Evolutionary conservation across 2,113 vertebrate genomes (phyloP).

Genomic region (Gavia stellata): DNA sequence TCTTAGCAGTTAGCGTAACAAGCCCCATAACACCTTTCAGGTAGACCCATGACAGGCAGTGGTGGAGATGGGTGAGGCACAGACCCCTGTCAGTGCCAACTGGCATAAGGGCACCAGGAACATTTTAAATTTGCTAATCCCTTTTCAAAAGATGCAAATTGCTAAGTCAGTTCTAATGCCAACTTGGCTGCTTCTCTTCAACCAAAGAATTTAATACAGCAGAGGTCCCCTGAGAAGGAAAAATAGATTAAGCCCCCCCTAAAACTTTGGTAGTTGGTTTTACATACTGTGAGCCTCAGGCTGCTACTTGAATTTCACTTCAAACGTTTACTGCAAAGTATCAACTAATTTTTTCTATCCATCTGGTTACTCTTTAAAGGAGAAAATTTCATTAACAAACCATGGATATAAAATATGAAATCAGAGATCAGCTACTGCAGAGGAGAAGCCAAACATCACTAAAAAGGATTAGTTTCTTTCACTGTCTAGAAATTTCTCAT

Average conservation of each 20-base stretch:
- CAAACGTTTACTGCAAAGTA: slow-evolving; percentile 41
- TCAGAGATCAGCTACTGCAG: slow-evolving; percentile 65
- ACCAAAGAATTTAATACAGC: slow-evolving; percentile 38
- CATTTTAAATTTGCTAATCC: background rate
- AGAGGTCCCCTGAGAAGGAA: slow-evolving; percentile 34
- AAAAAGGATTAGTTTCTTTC: slow-evolving; percentile 76
- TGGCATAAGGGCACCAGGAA: background rate
- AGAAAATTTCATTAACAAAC: slow-evolving; percentile 73
- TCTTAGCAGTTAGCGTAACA: background rate
- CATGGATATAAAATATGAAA: slow-evolving; percentile 74
- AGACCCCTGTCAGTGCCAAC: background rate
- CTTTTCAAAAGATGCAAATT: slow-evolving; percentile 35
- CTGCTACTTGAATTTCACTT: slow-evolving; percentile 59
- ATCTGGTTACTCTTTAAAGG: slow-evolving; percentile 63
- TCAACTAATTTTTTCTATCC: slow-evolving; percentile 46
- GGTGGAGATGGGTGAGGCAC: background rate
- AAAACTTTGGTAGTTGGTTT: slow-evolving; percentile 51
- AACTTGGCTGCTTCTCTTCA: slow-evolving; percentile 12
- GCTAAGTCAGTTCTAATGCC: slow-evolving; percentile 1
- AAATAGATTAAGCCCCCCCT: slow-evolving; percentile 12
- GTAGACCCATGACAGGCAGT: background rate
- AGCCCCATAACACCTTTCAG: background rate
- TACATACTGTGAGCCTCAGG: slow-evolving; percentile 60
- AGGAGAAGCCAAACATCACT: slow-evolving; percentile 73
- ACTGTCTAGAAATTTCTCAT: slow-evolving; percentile 79